Conservation (phyloP, 2,888 invertebrate species). For the Desoria tigrina region DNA sequence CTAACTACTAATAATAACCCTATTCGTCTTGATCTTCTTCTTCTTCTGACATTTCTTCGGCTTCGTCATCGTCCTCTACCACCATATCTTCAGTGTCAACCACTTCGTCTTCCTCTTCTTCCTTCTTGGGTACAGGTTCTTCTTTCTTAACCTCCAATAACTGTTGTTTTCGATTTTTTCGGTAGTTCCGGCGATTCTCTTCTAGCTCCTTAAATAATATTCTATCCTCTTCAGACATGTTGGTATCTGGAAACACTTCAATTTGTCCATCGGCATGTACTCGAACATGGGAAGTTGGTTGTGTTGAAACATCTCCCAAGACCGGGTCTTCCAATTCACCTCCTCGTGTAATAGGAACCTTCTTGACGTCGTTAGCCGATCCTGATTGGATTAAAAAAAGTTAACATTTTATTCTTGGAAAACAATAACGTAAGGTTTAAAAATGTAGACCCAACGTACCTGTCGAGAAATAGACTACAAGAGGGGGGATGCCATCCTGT, state of each 20-base stretch:
- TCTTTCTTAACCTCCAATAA: background rate
- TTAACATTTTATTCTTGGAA: background rate
- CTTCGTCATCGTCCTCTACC: conserved; percentile 20
- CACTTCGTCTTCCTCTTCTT: conserved; percentile 17
- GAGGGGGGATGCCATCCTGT: conserved; percentile 34
- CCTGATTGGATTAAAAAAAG: conserved; percentile 23
- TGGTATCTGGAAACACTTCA: conserved; percentile 26
- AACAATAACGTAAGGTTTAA: background rate
- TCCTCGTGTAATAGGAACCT: conserved; percentile 24
- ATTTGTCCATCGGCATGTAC: conserved; percentile 42
- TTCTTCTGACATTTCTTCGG: background rate
- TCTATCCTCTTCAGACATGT: conserved; percentile 26
- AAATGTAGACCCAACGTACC: conserved; percentile 25
- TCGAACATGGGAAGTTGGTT: conserved; percentile 36
- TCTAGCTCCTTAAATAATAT: background rate
- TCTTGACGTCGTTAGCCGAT: conserved; percentile 33
- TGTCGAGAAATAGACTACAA: conserved; percentile 43
- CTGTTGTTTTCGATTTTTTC: background rate
- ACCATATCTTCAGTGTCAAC: conserved; percentile 14
- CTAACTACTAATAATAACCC: background rate
- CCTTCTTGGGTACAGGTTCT: background rate
- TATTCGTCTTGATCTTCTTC: conserved; percentile 1
- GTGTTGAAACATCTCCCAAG: conserved; percentile 45
- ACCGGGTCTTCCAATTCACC: conserved; percentile 12
- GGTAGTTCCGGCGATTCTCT: conserved; percentile 1